Evolutionary conservation across 2,113 vertebrate species (phyloP).

Genomic region (Eurystomus gularis): DNA sequence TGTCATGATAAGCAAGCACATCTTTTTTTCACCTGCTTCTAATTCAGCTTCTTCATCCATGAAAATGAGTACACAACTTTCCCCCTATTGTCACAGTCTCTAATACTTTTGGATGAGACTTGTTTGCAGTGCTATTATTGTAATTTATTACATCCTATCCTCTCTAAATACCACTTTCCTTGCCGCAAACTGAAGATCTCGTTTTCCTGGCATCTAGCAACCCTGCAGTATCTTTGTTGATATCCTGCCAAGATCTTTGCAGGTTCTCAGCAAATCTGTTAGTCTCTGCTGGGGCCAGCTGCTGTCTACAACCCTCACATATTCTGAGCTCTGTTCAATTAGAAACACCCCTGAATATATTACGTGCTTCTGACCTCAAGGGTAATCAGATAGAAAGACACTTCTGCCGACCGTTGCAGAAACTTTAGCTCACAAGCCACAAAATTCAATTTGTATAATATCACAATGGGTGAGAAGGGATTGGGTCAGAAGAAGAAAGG

Average conservation of each 20-base stretch:
- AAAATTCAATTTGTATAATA: conserved; percentile 41
- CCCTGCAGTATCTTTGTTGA: conserved; percentile 57
- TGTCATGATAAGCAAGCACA: neutral
- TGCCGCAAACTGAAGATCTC: conserved; percentile 34
- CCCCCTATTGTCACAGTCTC: neutral
- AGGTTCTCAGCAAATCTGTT: conserved; percentile 68
- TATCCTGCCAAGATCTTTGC: conserved; percentile 57
- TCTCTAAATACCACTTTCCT: conserved; percentile 44
- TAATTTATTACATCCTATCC: conserved; percentile 41
- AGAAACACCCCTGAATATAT: conserved; percentile 52
- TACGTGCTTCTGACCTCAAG: conserved; percentile 25
- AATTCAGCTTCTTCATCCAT: neutral
- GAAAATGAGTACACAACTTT: neutral
- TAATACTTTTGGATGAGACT: neutral
- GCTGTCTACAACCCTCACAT: conserved; percentile 57
- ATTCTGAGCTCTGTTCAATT: conserved; percentile 26
- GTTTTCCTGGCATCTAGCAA: conserved; percentile 50
- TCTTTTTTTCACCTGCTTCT: neutral
- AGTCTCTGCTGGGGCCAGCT: conserved; percentile 60
- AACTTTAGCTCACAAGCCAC: neutral
- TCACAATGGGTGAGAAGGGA: neutral
- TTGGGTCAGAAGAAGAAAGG: neutral
- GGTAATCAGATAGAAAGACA: conserved; percentile 40
- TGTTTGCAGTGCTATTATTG: neutral
- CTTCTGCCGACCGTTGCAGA: conserved; percentile 43